These are phyloP conservation scores for Psittacula echo DNA, from an alignment of 2,797 vertebrate species.

Conservation along the genomic window DNA sequence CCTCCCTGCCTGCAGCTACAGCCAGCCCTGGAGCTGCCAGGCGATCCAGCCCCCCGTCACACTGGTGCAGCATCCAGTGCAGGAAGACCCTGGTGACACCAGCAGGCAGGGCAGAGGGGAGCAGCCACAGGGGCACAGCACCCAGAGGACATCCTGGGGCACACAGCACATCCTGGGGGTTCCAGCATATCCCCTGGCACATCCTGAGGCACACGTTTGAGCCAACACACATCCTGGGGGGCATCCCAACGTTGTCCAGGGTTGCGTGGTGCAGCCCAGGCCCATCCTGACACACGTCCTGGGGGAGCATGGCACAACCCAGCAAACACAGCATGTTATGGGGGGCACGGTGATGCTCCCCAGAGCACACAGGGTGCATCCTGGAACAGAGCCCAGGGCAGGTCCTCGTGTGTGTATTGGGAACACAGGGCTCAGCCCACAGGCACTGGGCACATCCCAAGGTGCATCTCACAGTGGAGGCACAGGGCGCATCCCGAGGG, in stretches of 20 bases:
- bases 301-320: background rate
- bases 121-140: background rate
- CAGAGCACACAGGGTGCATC: rapidly evolving
- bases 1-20: background rate
- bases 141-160: background rate
- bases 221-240: too few relatives aligned
- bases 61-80: rapidly evolving
- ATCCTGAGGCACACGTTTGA: rapidly evolving
- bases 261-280: background rate
- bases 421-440: too few relatives aligned
- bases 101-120: background rate
- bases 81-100: background rate
- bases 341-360: background rate
- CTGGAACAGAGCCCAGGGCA: background rate
- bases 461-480: rapidly evolving
- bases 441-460: background rate
- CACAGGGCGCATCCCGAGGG: background rate
- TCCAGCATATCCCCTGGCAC: background rate
- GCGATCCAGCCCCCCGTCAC: background rate
- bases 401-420: rapidly evolving
- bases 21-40: background rate
- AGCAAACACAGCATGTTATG: rapidly evolving
- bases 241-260: rapidly evolving
- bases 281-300: rapidly evolving
- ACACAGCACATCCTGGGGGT: background rate